Conservation (phyloP, 1,140 invertebrate genomes). For the Leptonema lineaticorne region DNA sequence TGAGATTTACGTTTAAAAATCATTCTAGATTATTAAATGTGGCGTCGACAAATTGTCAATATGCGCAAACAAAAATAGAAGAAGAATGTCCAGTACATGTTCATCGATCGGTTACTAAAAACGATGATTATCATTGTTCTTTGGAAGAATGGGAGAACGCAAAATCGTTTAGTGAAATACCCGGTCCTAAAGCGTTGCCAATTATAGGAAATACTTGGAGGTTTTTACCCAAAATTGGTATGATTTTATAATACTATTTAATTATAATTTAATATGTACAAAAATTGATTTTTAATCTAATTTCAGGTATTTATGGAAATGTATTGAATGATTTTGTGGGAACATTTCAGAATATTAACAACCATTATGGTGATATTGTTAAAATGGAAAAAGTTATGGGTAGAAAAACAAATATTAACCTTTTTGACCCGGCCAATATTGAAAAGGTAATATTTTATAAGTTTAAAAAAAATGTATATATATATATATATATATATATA, state of each 20-base stretch:
- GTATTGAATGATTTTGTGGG: background rate
- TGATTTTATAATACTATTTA: background rate
- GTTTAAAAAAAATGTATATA: background rate
- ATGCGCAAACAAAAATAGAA: background rate
- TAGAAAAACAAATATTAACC: background rate
- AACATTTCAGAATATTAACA: background rate
- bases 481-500: no score
- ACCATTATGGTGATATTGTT: constrained; percentile 23
- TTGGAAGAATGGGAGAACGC: constrained; percentile 32
- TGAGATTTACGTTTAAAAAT: no score
- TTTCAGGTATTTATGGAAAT: constrained; percentile 21
- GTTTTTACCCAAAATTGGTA: constrained; percentile 37
- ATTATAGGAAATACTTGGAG: constrained; percentile 39
- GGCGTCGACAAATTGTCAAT: background rate
- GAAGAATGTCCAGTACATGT: constrained; percentile 19
- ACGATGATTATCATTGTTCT: background rate
- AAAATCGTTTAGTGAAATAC: constrained; percentile 34
- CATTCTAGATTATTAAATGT: no score
- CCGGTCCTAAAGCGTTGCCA: constrained; percentile 38
- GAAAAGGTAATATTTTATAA: constrained; percentile 30
- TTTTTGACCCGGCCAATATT: constrained; percentile 30
- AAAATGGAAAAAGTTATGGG: constrained; percentile 26
- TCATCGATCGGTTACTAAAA: background rate
- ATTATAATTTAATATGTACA: background rate
- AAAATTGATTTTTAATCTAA: no score